Percentiles rank a stretch among this genome's conserved stretches.
These are phyloP conservation scores for Morinoia aosen DNA, from an alignment of 2,888 invertebrate species.

Conservation along the genomic window DNA sequence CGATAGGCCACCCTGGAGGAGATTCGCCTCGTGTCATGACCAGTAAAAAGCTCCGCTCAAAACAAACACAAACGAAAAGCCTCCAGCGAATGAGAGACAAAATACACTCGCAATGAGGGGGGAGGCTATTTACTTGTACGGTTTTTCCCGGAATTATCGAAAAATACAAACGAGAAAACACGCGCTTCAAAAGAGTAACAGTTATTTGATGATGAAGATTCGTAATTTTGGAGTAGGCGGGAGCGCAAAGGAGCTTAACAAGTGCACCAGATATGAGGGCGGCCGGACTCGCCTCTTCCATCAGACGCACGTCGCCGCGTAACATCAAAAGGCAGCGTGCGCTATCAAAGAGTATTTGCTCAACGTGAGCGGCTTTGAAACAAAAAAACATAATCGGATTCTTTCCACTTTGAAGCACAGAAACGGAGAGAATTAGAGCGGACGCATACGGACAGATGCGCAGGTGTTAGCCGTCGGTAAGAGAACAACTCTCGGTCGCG, in stretches of 20 bases:
- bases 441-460: neutral
- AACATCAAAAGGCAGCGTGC: slow-evolving; percentile 19
- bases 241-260: slow-evolving; percentile 1
- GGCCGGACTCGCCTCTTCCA: neutral
- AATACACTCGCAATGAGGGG: neutral
- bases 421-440: slow-evolving; percentile 6
- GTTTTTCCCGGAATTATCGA: neutral
- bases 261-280: neutral
- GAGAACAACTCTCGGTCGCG: neutral
- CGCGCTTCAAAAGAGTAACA: neutral
- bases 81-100: neutral
- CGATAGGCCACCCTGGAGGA: neutral
- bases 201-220: neutral
- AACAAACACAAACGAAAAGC: neutral
- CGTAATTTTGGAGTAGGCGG: neutral
- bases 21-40: neutral
- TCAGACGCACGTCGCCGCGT: neutral
- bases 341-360: slow-evolving; percentile 23
- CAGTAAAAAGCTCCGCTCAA: neutral
- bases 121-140: neutral
- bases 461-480: neutral
- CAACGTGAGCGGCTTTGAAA: slow-evolving; percentile 9
- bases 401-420: slow-evolving; percentile 22
- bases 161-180: neutral
- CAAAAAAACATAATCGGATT: slow-evolving; percentile 29